Base-by-base conservation (phyloP, 2,888 invertebrate genomes). In the Cantharis nigra region DNA sequence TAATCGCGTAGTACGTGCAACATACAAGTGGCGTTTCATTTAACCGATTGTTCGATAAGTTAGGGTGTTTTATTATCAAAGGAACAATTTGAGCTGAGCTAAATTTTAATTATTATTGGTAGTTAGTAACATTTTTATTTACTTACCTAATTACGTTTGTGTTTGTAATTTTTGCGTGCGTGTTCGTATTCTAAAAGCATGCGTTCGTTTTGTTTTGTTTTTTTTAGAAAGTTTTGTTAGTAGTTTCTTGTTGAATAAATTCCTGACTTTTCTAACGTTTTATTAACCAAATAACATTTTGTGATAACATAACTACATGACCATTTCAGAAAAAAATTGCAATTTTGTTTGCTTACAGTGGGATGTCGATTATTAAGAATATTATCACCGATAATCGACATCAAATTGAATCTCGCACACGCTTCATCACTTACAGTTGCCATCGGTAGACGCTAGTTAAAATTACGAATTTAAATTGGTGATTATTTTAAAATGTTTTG, bases 231-330 rank as follows among this genome's bases (percentile, higher is more conserved):
- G n/a, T 49, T 49, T 49, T 49, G 49, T 49, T 49, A n/a, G 69
- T 78, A 72, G 63, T 72, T 72, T 63, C 62, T 72, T 63, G 63
- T 72, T 30, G 71, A 67, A 67, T 3, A 67, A 67, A 23, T 70
- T 78, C 77, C 75, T 77, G 78, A 80, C 76, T 78, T 79, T 80
- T 79, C 80, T 80, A 80, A 80, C 80, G 71, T 65, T 63, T 74
- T 73, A 76, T 72, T 76, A 67, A 70, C 73, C 69, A 72, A 76
- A 76, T 72, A 67, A 69, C 20, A 63, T 23, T 70, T 72, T 30
- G 13, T 63, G 49, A 49, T 49, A 49, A 49, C 49, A 49, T n/a
- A 16, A 16, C 16, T 16, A 49, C n/a, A 49, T 49, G 49, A 49
- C 49, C 49, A 49, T 49, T 49, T 2, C n/a, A 49, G n/a, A 49